A percentile compares a stretch with the other conserved stretches of the same genome.
These are phyloP conservation scores for Schizaphis graminum DNA, from an alignment of 2,888 invertebrate species.

Conservation along the genomic window DNA sequence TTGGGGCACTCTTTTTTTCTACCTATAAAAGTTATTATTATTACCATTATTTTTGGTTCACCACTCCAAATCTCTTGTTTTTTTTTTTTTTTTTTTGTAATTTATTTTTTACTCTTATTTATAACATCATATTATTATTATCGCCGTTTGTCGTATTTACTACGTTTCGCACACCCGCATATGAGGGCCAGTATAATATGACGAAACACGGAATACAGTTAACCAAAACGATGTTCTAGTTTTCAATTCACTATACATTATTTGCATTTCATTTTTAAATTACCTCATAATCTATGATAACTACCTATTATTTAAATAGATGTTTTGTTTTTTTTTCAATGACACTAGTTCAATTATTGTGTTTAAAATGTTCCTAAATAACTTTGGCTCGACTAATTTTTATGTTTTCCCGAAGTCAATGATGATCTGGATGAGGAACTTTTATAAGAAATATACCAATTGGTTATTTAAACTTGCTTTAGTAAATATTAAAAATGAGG, in stretches of 20 bases:
- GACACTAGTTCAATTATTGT: background rate
- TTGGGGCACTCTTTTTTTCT: background rate
- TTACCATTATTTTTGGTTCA: background rate
- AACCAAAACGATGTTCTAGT: background rate
- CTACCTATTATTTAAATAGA: background rate
- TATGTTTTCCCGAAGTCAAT: background rate
- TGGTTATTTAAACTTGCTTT: background rate
- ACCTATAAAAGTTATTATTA: background rate
- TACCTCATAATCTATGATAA: background rate
- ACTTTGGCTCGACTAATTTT: background rate
- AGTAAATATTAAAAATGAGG: background rate
- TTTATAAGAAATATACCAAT: background rate
- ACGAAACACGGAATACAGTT: background rate
- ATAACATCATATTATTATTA: background rate
- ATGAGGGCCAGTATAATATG: slow-evolving; percentile 32
- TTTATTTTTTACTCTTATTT: background rate
- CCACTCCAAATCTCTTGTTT: background rate
- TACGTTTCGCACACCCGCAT: slow-evolving; percentile 33
- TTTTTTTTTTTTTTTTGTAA: background rate
- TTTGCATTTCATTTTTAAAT: background rate
- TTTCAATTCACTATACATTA: background rate
- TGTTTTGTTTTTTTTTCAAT: background rate
- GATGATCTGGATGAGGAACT: background rate
- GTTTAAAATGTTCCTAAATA: background rate
- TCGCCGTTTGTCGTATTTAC: background rate